These are phyloP conservation scores for Lacerta bilineata DNA, from an alignment of 2,797 vertebrate genomes.

Conservation along the genomic window DNA sequence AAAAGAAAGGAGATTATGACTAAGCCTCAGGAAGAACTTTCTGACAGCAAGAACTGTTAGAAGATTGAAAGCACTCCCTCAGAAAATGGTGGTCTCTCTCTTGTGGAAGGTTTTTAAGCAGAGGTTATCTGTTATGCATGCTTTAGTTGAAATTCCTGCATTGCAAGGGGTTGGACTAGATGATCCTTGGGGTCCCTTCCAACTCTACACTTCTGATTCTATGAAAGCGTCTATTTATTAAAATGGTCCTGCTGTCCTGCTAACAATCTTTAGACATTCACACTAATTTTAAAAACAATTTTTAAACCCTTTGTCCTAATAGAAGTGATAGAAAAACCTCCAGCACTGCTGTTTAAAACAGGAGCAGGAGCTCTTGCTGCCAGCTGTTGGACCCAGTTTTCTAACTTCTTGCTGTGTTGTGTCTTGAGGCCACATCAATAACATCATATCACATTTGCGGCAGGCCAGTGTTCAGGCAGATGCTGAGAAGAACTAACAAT, in stretches of 20 bases:
- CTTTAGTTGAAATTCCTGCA: too few species aligned
- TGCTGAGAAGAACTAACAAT: conserved; percentile 56
- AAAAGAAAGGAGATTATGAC: too few species aligned
- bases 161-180: too few species aligned
- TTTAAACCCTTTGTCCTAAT: conserved; percentile 58
- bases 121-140: too few species aligned
- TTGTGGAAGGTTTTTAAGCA: too few species aligned
- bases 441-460: conserved; percentile 64
- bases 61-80: too few species aligned
- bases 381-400: conserved; percentile 62
- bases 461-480: conserved; percentile 51
- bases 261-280: background rate
- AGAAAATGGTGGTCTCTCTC: too few species aligned
- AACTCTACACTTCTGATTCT: too few species aligned
- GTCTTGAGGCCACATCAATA: conserved; percentile 73
- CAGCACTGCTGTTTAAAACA: conserved; percentile 5
- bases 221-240: too few species aligned
- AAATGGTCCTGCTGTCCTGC: background rate
- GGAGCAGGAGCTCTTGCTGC: conserved; percentile 53
- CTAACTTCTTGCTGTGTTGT: conserved; percentile 57
- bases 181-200: too few species aligned
- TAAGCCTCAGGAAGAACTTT: too few species aligned
- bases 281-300: conserved; percentile 52
- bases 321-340: background rate
- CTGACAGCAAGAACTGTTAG: too few species aligned